A percentile compares a stretch with the other conserved stretches of the same genome.
Evolutionary conservation across 2,113 vertebrate species (phyloP).

Genomic region (Electrona antarctica): DNA sequence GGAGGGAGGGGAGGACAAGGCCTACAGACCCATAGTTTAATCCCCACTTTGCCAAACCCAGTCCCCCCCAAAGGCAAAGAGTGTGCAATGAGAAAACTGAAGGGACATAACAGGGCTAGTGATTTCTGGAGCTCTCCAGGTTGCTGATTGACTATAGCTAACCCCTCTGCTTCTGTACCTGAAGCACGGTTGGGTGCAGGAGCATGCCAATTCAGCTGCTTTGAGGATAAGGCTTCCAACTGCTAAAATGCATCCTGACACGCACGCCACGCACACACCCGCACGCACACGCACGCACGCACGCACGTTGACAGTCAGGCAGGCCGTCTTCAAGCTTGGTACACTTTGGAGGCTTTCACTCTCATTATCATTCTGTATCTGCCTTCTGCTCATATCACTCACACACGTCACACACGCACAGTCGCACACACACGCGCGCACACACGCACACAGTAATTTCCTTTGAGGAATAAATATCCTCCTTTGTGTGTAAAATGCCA

Average conservation of each 20-base stretch:
- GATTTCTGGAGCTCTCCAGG: too few relatives aligned
- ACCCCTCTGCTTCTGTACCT: constrained; percentile 22
- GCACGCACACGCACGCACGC: neutral
- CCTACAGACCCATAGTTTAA: constrained; percentile 26
- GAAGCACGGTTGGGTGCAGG: constrained; percentile 16
- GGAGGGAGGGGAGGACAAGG: neutral
- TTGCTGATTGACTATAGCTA: constrained; percentile 30
- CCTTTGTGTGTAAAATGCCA: constrained; percentile 26
- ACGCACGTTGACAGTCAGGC: neutral
- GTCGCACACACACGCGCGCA: neutral
- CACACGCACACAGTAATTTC: constrained; percentile 13
- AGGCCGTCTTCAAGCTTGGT: constrained; percentile 16
- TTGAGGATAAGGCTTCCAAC: constrained; percentile 42
- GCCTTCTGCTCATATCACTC: constrained; percentile 18
- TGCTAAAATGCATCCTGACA: constrained; percentile 30
- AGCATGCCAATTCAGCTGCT: constrained; percentile 48
- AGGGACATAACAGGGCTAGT: neutral
- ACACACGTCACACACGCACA: constrained; percentile 14
- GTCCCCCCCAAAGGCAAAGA: constrained; percentile 22
- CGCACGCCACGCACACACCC: neutral
- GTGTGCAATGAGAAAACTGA: constrained; percentile 17
- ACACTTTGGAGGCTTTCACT: constrained; percentile 20
- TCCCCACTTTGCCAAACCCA: constrained; percentile 34
- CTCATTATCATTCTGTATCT: constrained; percentile 60
- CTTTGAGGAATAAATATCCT: constrained; percentile 16